Evolutionary conservation across 2,888 invertebrate genomes (phyloP).

Genomic region (Oligia latruncula): DNA sequence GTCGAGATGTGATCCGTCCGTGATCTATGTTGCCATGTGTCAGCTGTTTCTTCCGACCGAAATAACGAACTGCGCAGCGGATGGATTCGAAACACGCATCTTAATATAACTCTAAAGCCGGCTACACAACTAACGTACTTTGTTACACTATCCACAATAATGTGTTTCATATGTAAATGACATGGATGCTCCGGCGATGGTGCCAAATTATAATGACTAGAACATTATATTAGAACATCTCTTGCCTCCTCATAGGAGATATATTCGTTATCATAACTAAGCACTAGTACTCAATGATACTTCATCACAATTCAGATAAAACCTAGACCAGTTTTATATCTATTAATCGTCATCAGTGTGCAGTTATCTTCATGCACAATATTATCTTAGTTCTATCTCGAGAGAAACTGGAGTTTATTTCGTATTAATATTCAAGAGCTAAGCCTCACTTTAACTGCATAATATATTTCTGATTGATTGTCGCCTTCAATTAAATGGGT

Average conservation of each 20-base stretch:
- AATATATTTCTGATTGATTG: slow-evolving; percentile 44
- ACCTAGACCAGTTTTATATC: slow-evolving; percentile 21
- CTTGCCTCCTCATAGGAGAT: slow-evolving; percentile 4
- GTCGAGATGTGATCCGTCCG: slow-evolving; percentile 66
- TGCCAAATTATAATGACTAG: slow-evolving; percentile 43
- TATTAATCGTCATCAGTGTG: slow-evolving; percentile 27
- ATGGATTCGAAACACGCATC: slow-evolving; percentile 63
- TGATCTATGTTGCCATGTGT: slow-evolving; percentile 78
- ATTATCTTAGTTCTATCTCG: slow-evolving; percentile 20
- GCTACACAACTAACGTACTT: slow-evolving; percentile 48
- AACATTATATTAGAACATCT: slow-evolving; percentile 11
- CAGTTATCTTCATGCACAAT: slow-evolving; percentile 35
- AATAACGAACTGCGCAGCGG: slow-evolving; percentile 83
- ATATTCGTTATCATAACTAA: slow-evolving; percentile 1
- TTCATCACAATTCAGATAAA: slow-evolving; percentile 38
- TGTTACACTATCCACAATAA: slow-evolving; percentile 46
- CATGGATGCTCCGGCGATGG: slow-evolving; percentile 32
- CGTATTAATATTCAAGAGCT: slow-evolving; percentile 32
- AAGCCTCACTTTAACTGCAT: slow-evolving; percentile 17
- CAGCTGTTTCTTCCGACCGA: slow-evolving; percentile 79
- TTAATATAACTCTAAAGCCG: slow-evolving; percentile 64
- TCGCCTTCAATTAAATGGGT: slow-evolving; percentile 24
- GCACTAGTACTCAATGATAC: slow-evolving; percentile 14
- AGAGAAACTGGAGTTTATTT: slow-evolving; percentile 41
- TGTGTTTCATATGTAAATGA: slow-evolving; percentile 46